A percentile compares a stretch with the other conserved stretches of the same genome.
phyloP scores from a whole-genome alignment of 2,888 invertebrate species.

The Folsomia manolachei region DNA sequence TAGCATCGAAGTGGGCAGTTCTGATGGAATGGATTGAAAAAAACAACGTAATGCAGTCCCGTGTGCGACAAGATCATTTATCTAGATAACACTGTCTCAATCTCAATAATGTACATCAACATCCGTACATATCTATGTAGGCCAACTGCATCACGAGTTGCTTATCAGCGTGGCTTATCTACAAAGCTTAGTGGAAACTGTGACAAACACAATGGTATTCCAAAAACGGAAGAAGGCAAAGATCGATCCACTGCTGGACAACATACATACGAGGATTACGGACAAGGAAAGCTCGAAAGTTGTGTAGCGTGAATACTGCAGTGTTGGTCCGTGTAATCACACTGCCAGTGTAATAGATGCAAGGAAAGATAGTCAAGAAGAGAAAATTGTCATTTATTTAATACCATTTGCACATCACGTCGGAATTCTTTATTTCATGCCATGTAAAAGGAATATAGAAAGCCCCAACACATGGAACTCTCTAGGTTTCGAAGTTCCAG shows the following conservation, averaged over 20 bases:
- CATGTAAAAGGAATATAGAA: background rate
- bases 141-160: background rate
- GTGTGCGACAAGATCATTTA: too few relatives aligned
- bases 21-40: too few relatives aligned
- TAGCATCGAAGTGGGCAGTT: too few relatives aligned
- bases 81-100: background rate
- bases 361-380: constrained; percentile 1
- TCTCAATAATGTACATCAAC: background rate
- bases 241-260: background rate
- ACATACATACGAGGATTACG: background rate
- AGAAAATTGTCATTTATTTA: constrained; percentile 6
- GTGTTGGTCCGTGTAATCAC: background rate
- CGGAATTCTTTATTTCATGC: background rate
- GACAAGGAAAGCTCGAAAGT: background rate
- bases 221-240: background rate
- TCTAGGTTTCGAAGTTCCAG: background rate
- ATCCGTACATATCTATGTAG: background rate
- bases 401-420: background rate
- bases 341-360: background rate
- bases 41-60: too few relatives aligned
- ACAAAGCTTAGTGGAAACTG: background rate
- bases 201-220: too few relatives aligned
- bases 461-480: background rate
- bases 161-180: constrained; percentile 1
- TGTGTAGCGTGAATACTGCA: background rate